A percentile compares a stretch with the other conserved stretches of the same genome.
These are phyloP conservation scores for Columba guinea DNA, from an alignment of 2,797 vertebrate species.

Conservation along the genomic window DNA sequence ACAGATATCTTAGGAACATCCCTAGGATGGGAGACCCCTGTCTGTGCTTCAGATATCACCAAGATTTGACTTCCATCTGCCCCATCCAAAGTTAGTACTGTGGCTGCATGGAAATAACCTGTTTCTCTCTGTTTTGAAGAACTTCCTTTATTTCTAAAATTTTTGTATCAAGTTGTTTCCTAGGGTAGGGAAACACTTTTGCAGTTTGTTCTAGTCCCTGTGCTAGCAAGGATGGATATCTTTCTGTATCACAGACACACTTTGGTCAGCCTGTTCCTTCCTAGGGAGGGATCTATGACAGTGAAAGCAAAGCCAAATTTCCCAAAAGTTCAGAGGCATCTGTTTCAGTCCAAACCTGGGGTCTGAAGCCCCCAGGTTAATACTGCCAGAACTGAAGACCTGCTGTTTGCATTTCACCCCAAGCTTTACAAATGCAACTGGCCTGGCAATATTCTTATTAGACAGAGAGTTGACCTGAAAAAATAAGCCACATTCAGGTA, in stretches of 20 bases:
- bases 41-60: background rate
- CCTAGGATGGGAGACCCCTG: background rate
- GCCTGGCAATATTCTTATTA: background rate
- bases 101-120: background rate
- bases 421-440: background rate
- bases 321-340: background rate
- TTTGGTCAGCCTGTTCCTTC: background rate
- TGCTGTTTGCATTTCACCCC: background rate
- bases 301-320: background rate
- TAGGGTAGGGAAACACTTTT: background rate
- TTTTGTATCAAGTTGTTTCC: background rate
- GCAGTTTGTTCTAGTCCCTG: background rate
- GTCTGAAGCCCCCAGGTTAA: background rate
- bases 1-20: background rate
- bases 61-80: background rate
- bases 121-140: background rate
- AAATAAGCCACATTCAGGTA: background rate
- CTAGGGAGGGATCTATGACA: background rate
- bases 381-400: background rate
- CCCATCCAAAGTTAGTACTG: background rate
- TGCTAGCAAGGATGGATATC: background rate
- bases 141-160: background rate
- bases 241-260: background rate
- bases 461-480: background rate
- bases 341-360: background rate